Conservation (phyloP, 2,888 invertebrate genomes). For the Volucella bombylans region DNA sequence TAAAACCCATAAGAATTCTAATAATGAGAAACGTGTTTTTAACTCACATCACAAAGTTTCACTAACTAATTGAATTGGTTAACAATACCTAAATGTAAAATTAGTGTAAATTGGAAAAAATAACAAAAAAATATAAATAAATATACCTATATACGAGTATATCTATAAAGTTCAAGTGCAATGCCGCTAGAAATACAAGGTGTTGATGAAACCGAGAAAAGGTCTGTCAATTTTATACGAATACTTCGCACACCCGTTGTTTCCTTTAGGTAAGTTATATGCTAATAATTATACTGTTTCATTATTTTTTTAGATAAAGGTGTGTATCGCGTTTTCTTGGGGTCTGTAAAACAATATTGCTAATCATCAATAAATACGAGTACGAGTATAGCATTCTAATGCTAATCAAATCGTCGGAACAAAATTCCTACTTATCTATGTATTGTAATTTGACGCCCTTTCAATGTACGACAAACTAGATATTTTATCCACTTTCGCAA, state of each 20-base stretch:
- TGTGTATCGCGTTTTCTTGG: slow-evolving; percentile 51
- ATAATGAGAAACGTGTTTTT: background rate
- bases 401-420: too few relatives aligned
- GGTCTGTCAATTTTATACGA: slow-evolving; percentile 46
- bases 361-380: too few relatives aligned
- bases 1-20: slow-evolving; percentile 1
- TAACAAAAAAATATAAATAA: slow-evolving; percentile 15
- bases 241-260: slow-evolving; percentile 54
- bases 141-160: too few relatives aligned
- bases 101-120: slow-evolving; percentile 16
- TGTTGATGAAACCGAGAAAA: slow-evolving; percentile 46
- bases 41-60: background rate
- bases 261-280: slow-evolving; percentile 62
- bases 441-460: too few relatives aligned
- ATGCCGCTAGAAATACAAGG: slow-evolving; percentile 17
- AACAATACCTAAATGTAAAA: slow-evolving; percentile 1
- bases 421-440: too few relatives aligned
- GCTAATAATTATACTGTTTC: background rate
- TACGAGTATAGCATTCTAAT: too few relatives aligned
- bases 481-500: too few relatives aligned
- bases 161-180: slow-evolving; percentile 8
- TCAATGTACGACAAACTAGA: too few relatives aligned
- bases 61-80: slow-evolving; percentile 41
- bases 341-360: too few relatives aligned
- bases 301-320: background rate